These are phyloP conservation scores for Halcyon senegalensis DNA, from an alignment of 2,113 vertebrate genomes.

Conservation along the genomic window DNA sequence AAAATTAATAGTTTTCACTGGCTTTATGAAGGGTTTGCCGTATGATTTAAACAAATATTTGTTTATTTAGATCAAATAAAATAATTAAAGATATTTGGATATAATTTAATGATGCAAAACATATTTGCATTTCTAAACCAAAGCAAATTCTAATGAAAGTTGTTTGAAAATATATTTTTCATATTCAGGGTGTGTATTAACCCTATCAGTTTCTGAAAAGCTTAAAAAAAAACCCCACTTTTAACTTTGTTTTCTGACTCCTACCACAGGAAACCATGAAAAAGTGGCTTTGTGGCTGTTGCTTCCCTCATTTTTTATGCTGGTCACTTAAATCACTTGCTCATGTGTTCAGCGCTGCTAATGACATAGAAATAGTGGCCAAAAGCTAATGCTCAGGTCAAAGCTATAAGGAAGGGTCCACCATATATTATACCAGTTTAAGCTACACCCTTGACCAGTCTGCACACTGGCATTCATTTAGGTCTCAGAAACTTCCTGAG, in stretches of 20 bases:
- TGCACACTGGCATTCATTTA: neutral
- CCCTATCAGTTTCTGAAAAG: neutral
- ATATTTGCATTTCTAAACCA: neutral
- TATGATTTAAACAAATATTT: neutral
- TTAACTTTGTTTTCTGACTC: neutral
- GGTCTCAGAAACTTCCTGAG: neutral
- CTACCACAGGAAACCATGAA: neutral
- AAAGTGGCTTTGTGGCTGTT: neutral
- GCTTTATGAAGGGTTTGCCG: neutral
- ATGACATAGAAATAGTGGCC: neutral
- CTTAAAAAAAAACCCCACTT: neutral
- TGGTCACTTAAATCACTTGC: neutral
- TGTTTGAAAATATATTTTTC: neutral
- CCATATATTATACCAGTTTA: neutral
- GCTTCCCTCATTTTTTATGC: neutral
- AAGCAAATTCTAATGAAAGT: neutral
- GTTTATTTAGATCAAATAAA: constrained; percentile 10
- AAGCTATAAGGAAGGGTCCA: neutral
- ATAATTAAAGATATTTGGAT: neutral
- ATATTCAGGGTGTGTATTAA: neutral
- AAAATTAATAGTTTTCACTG: neutral
- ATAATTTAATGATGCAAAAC: neutral
- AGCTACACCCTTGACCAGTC: neutral
- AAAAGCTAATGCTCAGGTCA: neutral
- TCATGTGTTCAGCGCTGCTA: neutral